Conservation (phyloP, 2,888 invertebrate genomes). For the Anthophora plumipes region DNA sequence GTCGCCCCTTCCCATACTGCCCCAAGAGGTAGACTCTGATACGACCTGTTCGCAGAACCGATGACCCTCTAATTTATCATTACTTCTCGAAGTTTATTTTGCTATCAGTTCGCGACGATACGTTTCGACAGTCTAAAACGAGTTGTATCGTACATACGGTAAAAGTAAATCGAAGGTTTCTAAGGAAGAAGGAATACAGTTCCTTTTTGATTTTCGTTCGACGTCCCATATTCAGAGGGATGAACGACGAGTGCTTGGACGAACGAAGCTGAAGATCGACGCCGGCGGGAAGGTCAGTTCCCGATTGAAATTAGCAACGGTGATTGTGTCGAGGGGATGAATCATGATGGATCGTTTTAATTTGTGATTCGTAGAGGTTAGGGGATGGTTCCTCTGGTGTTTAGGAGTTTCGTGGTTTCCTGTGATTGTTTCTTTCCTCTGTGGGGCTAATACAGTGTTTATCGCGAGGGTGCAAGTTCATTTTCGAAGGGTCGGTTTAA, state of each 20-base stretch:
- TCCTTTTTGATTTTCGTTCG: not conserved
- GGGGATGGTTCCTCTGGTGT: not conserved
- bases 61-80: not conserved
- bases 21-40: not conserved
- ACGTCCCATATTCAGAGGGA: not conserved
- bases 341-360: not conserved
- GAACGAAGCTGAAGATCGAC: not conserved
- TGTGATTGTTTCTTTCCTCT: not conserved
- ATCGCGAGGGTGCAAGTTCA: constrained; percentile 3
- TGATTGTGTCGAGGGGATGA: not conserved
- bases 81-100: not conserved
- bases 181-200: too few species aligned
- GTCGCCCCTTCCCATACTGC: not conserved
- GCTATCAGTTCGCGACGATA: too few species aligned
- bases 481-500: not conserved
- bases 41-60: not conserved
- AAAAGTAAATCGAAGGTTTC: not conserved
- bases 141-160: too few species aligned
- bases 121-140: not conserved
- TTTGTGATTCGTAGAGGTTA: not conserved
- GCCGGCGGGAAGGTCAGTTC: constrained; percentile 45
- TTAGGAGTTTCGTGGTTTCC: not conserved
- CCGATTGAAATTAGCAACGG: constrained; percentile 3
- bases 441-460: not conserved
- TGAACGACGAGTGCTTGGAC: not conserved